phyloP scores from a whole-genome alignment of 2,113 vertebrate species.

The Ginglymostoma cirratum region DNA sequence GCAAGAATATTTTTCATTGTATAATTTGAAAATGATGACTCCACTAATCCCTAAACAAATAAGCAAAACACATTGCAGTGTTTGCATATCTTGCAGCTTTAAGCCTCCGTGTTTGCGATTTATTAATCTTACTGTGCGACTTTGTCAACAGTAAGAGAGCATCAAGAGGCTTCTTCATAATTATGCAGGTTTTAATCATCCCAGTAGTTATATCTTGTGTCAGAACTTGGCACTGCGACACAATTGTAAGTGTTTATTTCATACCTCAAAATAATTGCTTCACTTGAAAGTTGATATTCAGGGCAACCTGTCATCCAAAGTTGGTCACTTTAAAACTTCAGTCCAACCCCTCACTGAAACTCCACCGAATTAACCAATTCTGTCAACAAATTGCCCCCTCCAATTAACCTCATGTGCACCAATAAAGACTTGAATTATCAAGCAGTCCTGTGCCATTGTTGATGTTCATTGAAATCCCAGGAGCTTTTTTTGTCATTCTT shows the following conservation, averaged over 20 bases:
- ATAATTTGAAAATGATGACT: neutral
- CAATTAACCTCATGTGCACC: neutral
- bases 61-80: neutral
- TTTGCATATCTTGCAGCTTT: slow-evolving; percentile 8
- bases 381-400: neutral
- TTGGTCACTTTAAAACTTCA: neutral
- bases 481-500: neutral
- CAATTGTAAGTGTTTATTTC: neutral
- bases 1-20: neutral
- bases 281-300: neutral
- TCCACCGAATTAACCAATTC: neutral
- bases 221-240: neutral
- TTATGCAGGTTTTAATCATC: slow-evolving; percentile 1
- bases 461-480: neutral
- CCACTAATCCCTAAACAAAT: neutral
- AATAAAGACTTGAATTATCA: neutral
- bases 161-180: neutral
- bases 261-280: neutral
- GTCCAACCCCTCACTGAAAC: neutral
- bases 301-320: neutral
- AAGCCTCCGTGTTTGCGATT: neutral
- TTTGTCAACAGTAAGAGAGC: neutral
- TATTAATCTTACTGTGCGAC: neutral
- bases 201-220: neutral
- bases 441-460: neutral